Evolutionary conservation across 2,113 vertebrate species (phyloP).

Genomic region (Copsychus sechellarum): DNA sequence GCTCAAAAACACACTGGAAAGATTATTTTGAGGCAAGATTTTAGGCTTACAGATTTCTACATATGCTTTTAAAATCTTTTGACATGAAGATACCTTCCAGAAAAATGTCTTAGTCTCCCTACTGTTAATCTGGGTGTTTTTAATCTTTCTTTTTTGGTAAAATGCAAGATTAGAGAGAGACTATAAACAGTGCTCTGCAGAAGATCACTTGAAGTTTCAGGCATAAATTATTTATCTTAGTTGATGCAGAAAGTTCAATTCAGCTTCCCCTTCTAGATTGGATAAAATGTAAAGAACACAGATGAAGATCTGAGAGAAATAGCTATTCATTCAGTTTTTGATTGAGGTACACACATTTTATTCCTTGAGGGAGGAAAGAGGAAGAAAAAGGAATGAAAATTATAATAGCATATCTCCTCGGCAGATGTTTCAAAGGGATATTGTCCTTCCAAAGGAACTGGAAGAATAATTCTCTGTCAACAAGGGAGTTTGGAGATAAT

Average conservation of each 20-base stretch:
- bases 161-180: not conserved
- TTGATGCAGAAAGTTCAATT: not conserved
- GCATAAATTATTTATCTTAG: not conserved
- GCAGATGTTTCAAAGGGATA: constrained; percentile 3
- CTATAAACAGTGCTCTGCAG: not conserved
- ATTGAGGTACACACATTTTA: constrained; percentile 40
- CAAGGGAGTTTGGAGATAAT: constrained; percentile 33
- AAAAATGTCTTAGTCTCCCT: not conserved
- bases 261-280: not conserved
- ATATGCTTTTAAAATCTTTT: not conserved
- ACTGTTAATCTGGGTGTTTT: not conserved
- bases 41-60: not conserved
- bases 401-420: constrained; percentile 48
- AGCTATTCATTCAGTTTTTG: constrained; percentile 19
- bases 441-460: constrained; percentile 30
- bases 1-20: not conserved
- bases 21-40: not conserved
- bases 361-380: constrained; percentile 55
- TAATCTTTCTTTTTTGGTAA: not conserved
- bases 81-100: not conserved
- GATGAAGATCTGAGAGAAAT: constrained; percentile 1
- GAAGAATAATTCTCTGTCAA: constrained; percentile 57
- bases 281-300: not conserved
- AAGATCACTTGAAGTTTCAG: not conserved
- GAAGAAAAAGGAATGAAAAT: constrained; percentile 49